A percentile compares a stretch with the other conserved stretches of the same genome.
These are phyloP conservation scores for Smutsia temminckii DNA, from an alignment of 2,797 vertebrate species.

Conservation along the genomic window DNA sequence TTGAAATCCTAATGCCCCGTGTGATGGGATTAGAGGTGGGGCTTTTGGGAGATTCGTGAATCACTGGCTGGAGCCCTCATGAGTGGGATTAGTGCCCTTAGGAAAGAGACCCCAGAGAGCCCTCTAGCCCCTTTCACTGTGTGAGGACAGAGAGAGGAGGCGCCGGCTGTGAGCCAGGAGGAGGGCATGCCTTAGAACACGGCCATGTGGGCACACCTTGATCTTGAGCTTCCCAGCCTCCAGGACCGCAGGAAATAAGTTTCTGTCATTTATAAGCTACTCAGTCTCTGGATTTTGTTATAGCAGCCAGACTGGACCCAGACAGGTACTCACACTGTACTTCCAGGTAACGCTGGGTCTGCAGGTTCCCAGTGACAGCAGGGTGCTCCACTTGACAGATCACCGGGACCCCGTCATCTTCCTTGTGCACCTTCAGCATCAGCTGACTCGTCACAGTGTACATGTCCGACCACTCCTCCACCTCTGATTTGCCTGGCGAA, in stretches of 20 bases:
- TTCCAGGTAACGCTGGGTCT: conserved; percentile 96
- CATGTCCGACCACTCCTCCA: conserved; percentile 97
- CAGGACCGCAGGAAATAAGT: not conserved
- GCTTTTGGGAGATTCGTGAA: not conserved
- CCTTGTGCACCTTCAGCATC: conserved; percentile 93
- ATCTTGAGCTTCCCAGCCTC: not conserved
- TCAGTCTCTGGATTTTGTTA: too few species aligned
- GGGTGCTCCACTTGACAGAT: conserved; percentile 98
- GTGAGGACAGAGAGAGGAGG: not conserved
- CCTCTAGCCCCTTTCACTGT: not conserved
- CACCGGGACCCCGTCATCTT: conserved; percentile 95
- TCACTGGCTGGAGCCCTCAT: not conserved
- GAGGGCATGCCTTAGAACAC: not conserved
- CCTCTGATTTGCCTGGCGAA: conserved; percentile 90
- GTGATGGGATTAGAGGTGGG: too few species aligned
- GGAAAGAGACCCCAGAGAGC: not conserved
- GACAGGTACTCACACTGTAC: conserved; percentile 94
- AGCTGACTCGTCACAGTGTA: conserved; percentile 96
- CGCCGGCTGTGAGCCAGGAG: not conserved
- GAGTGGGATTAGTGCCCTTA: not conserved
- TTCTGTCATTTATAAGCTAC: not conserved
- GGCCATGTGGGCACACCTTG: not conserved
- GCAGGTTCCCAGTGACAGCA: conserved; percentile 93
- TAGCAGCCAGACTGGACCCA: not conserved
- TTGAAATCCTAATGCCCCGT: not conserved